Evolutionary conservation across 2,888 invertebrate species (phyloP).

Genomic region (Drosophila macrospina): DNA sequence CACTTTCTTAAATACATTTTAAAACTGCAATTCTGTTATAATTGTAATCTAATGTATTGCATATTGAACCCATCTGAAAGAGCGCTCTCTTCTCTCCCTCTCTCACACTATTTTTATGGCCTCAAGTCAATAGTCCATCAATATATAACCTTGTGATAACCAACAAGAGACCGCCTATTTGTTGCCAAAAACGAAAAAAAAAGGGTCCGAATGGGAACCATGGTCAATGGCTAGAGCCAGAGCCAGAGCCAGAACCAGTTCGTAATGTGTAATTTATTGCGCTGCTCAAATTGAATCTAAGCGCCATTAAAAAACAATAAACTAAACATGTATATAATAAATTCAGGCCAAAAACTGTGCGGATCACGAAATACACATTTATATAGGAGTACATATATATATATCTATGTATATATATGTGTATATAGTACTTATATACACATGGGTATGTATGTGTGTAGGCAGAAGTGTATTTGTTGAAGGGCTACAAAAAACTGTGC

Average conservation of each 20-base stretch:
- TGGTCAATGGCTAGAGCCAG: too few species aligned
- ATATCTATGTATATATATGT: conserved; percentile 6
- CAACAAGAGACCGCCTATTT: conserved; percentile 5
- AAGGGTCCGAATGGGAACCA: conserved; percentile 27
- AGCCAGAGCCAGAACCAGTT: conserved; percentile 23
- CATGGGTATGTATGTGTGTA: conserved; percentile 6
- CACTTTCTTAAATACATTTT: background rate
- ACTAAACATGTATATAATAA: conserved; percentile 78
- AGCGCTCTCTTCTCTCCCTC: too few species aligned
- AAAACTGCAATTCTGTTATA: too few species aligned
- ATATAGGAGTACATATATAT: conserved; percentile 13
- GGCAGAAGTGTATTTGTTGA: conserved; percentile 39
- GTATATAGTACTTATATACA: background rate
- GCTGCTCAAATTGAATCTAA: conserved; percentile 77
- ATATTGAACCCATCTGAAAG: conserved; percentile 1
- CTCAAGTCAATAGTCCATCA: conserved; percentile 11
- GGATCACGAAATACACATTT: conserved; percentile 19
- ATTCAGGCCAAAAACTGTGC: conserved; percentile 51
- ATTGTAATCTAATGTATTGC: conserved; percentile 2
- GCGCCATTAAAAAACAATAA: conserved; percentile 78
- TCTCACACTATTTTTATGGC: conserved; percentile 12
- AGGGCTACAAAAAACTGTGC: conserved; percentile 53
- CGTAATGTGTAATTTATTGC: conserved; percentile 79
- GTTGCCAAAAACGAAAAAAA: conserved; percentile 7
- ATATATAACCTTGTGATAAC: conserved; percentile 13